Evolutionary conservation across 2,797 vertebrate species (phyloP).

Genomic region (Neoniphon sammara): DNA sequence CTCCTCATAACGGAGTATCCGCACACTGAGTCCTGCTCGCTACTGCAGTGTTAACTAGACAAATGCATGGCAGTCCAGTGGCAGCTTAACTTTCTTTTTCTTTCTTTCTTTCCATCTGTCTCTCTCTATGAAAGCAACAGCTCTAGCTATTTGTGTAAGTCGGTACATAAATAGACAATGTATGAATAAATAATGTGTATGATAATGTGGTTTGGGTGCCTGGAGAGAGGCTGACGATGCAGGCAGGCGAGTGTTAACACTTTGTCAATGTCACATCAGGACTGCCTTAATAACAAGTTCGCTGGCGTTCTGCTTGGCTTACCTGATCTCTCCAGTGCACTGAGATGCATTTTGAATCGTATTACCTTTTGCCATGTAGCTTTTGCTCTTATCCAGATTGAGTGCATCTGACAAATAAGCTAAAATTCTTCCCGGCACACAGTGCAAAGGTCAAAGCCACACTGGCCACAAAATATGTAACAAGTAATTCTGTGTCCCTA

Average conservation of each 20-base stretch:
- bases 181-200: constrained; percentile 76
- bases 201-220: constrained; percentile 63
- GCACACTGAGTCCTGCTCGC: constrained; percentile 20
- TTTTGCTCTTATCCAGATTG: background rate
- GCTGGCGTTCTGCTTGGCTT: constrained; percentile 11
- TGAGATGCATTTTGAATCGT: background rate
- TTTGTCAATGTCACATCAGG: constrained; percentile 54
- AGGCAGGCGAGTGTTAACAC: constrained; percentile 32
- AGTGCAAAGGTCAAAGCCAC: background rate
- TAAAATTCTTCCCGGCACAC: background rate
- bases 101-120: constrained; percentile 1
- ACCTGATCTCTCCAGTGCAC: constrained; percentile 32
- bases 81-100: constrained; percentile 40
- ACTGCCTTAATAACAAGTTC: background rate
- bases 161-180: constrained; percentile 64
- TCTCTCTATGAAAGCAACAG: constrained; percentile 48
- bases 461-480: background rate
- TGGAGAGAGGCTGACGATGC: constrained; percentile 34
- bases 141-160: constrained; percentile 58
- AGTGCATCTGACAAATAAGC: background rate
- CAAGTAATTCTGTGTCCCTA: background rate
- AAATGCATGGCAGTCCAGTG: constrained; percentile 45
- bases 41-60: constrained; percentile 48
- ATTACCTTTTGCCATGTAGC: background rate
- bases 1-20: constrained; percentile 34